phyloP scores from a whole-genome alignment of 2,113 vertebrate species.

The Oophaga pumilio region DNA sequence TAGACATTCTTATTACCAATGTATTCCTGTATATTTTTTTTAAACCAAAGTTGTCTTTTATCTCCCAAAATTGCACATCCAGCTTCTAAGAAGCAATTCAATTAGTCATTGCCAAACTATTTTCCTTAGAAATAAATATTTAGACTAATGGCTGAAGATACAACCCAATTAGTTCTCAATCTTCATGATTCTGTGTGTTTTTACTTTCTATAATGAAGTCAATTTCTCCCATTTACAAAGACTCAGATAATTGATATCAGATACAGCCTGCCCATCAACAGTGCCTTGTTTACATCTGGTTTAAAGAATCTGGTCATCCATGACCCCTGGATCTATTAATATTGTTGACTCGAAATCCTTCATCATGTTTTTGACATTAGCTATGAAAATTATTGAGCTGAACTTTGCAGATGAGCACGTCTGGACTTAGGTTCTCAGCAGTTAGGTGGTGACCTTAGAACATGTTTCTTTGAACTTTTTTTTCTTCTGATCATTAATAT shows the following conservation, averaged over 20 bases:
- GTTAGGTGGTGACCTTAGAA: background rate
- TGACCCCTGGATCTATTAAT: conserved; percentile 21
- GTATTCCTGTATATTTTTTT: background rate
- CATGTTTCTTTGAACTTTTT: background rate
- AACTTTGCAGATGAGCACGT: background rate
- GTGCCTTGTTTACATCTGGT: conserved; percentile 21
- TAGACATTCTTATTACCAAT: background rate
- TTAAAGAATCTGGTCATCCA: conserved; percentile 13
- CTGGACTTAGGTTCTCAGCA: background rate
- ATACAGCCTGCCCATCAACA: background rate
- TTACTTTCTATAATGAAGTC: conserved; percentile 58
- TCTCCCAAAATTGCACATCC: background rate
- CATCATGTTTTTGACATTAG: conserved; percentile 30
- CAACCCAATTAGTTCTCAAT: background rate
- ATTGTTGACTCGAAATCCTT: conserved; percentile 2
- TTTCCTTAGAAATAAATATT: conserved; percentile 5
- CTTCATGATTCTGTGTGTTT: background rate
- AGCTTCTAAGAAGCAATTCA: background rate
- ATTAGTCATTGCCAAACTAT: background rate
- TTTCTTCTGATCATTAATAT: background rate
- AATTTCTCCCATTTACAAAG: conserved; percentile 3
- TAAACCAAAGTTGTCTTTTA: background rate
- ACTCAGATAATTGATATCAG: conserved; percentile 18
- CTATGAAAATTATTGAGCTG: background rate
- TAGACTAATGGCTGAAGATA: background rate